Conservation (phyloP, 2,888 invertebrate genomes). For the Xanthostigma xanthostigma region DNA sequence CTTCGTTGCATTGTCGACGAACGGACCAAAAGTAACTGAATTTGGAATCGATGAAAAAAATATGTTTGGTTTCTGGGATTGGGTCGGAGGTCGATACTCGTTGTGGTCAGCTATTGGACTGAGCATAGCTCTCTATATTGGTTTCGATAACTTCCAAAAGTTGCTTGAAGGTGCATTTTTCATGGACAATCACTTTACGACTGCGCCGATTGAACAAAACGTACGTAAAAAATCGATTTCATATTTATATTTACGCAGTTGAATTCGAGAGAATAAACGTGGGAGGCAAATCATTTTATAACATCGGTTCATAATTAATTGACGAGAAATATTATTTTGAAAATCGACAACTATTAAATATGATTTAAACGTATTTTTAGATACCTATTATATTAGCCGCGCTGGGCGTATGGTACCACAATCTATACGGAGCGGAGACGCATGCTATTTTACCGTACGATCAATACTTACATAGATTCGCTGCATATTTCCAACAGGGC, state of each 20-base stretch:
- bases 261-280: too few species aligned
- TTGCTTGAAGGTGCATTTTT: conserved; percentile 81
- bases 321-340: too few species aligned
- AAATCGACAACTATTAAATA: not conserved
- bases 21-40: conserved; percentile 81
- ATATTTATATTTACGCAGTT: not conserved
- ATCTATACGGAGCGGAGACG: conserved; percentile 90
- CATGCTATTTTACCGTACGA: conserved; percentile 96
- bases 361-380: conserved; percentile 32
- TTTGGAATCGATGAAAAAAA: conserved; percentile 96
- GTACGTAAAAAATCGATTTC: conserved; percentile 32
- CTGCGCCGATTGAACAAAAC: conserved; percentile 78
- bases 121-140: conserved; percentile 85
- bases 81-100: conserved; percentile 97
- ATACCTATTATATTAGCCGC: conserved; percentile 85
- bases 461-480: conserved; percentile 96
- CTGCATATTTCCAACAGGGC: conserved; percentile 99
- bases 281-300: too few species aligned
- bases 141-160: conserved; percentile 87
- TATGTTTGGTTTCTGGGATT: conserved; percentile 99
- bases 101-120: conserved; percentile 99
- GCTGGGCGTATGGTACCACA: conserved; percentile 86
- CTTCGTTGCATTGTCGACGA: conserved; percentile 96
- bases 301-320: too few species aligned
- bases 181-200: conserved; percentile 87